Evolutionary conservation across 2,888 invertebrate genomes (phyloP).

Genomic region (Teinopalpus imperialis): DNA sequence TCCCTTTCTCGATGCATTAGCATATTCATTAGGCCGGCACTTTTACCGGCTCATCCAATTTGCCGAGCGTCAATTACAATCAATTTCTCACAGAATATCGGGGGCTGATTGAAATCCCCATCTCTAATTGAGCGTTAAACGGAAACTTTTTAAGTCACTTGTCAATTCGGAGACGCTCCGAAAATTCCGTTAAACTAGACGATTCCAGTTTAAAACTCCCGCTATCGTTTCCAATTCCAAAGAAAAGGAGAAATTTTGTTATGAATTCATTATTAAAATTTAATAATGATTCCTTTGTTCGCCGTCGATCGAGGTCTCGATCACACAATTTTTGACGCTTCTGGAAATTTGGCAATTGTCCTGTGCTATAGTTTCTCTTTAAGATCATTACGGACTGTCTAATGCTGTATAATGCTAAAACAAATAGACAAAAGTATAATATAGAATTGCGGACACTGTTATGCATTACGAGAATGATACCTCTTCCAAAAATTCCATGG

Average conservation of each 20-base stretch:
- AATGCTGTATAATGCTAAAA: too few species aligned
- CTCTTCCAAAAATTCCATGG: too few species aligned
- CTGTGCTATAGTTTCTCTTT: too few species aligned
- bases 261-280: conserved; percentile 15
- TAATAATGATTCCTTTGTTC: conserved; percentile 4
- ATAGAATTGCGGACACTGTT: too few species aligned
- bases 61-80: conserved; percentile 39
- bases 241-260: conserved; percentile 24
- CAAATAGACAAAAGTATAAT: too few species aligned
- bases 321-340: background rate
- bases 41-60: conserved; percentile 35
- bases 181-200: conserved; percentile 31
- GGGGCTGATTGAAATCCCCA: conserved; percentile 29
- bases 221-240: conserved; percentile 26
- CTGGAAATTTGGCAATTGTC: background rate
- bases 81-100: conserved; percentile 37
- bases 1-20: conserved; percentile 26
- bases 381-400: too few species aligned
- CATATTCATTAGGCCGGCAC: conserved; percentile 35
- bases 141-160: conserved; percentile 40
- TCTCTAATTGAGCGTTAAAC: conserved; percentile 40
- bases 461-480: too few species aligned
- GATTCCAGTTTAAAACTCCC: conserved; percentile 29
- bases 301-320: background rate
- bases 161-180: conserved; percentile 31